phyloP scores from a whole-genome alignment of 2,797 vertebrate species.

The Delichon dasypus region DNA sequence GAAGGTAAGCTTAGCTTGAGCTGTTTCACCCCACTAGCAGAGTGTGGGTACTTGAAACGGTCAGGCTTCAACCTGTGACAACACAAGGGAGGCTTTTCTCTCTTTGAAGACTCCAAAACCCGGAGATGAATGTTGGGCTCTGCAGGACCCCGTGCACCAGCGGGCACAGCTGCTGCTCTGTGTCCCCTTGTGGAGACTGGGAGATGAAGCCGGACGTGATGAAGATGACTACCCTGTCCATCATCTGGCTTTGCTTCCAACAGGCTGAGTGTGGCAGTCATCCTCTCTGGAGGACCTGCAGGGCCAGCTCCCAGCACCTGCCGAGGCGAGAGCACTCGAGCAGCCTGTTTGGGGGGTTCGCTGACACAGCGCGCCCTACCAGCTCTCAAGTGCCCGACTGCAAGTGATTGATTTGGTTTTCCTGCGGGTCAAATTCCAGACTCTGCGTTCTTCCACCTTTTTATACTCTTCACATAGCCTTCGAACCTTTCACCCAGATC shows the following conservation, averaged over 20 bases:
- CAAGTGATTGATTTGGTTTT: not conserved
- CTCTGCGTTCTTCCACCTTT: not conserved
- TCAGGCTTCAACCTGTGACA: not conserved
- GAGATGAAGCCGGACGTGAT: not conserved
- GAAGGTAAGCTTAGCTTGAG: not conserved
- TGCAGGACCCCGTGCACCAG: not conserved
- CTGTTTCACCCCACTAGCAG: not conserved
- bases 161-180: not conserved
- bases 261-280: not conserved
- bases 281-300: not conserved
- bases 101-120: not conserved
- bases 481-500: not conserved
- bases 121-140: not conserved
- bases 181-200: fast-evolving
- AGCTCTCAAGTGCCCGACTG: not conserved
- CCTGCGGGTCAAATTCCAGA: not conserved
- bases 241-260: not conserved
- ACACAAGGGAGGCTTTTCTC: not conserved
- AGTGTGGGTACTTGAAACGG: not conserved
- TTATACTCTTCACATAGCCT: not conserved
- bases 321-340: not conserved
- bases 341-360: not conserved
- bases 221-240: not conserved
- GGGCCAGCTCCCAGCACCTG: not conserved
- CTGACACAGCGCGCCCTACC: fast-evolving